Base-by-base conservation (phyloP, 2,888 invertebrate species). In the Synergus umbraculus region DNA sequence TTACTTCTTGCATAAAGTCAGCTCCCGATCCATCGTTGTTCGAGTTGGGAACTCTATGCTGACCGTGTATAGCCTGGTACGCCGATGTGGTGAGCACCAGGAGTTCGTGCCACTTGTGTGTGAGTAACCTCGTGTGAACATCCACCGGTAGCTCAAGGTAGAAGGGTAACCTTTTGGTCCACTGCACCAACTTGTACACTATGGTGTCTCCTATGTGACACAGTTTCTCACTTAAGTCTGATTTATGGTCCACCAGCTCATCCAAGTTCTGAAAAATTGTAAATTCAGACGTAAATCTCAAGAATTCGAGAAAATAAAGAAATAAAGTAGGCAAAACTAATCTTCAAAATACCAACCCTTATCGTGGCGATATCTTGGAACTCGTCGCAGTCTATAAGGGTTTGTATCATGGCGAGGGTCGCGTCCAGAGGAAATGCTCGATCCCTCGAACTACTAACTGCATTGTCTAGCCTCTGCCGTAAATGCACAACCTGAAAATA, bases 131-230 rank as follows among this genome's bases (percentile, higher is more conserved):
- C 84, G 98, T 98, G 93, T 98, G 98, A 87, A 97, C 97, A 93
- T 98, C 97, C 89, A 98, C 97, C 77, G 99, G 98, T 87, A 99
- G 95, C 93, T 99, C 98, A 93, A 96, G 94, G 93, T 98, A 99
- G 93, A 99, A 99, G 80, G 99, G 99, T 93, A 99, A 93, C 93
- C 98, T 96, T 93, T 98, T 98, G 89, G 99, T 99, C 99, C 99
- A 99, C 93, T 98, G 98, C 86, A 99, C 99, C 93, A 99, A 95
- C 93, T 98, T 98, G 94, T 97, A 98, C 80, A 99, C 99, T 90
- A 99, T 99, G 86, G 98, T 98, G 93, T 99, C 99, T 77, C 99
- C 98, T 90, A 99, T 97, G 93, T 97, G 97, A 94, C 98, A 98
- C 88, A 98, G 94, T 92, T 97, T 98, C 92, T 97, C 97, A 89